Base-by-base conservation (phyloP, 2,888 invertebrate genomes). In the Chelonus formosanus region DNA sequence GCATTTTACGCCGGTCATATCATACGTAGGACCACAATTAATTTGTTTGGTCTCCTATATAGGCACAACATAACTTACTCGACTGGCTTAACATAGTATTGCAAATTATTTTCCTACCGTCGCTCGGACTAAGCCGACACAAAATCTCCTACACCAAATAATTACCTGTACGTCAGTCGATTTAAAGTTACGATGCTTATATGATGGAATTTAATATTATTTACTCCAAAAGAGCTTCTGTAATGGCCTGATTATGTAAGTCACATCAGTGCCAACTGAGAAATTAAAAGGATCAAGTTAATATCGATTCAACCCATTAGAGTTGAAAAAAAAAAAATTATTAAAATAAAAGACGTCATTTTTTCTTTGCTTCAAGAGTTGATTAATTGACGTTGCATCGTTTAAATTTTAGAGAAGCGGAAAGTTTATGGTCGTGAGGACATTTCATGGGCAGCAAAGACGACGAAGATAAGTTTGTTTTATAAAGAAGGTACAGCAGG, bases 71-170 rank as follows among this genome's bases (percentile, higher is more conserved):
- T 76, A 78, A 78, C 71, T 77, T 78, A 78, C 60, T 73, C 34
- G 47, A 35, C 43, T 64, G 77, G 78, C 77, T 78, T 77, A 77
- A 35, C 66, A 73, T 73, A 70, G 76, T 72, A 71, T 74, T 67
- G 73, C 76, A 75, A 77, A 77, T 78, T 77, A 78, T 78, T 78
- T 78, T 76, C 70, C 75, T 74, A 72, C 68, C 63, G 74, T 71
- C 69, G 66, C 70, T 56, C 57, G 75, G 74, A 73, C 74, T 66
- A 65, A 64, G 71, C 63, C 71, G 62, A 70, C 65, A 70, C 67
- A n/a, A 40, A 43, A 47, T 10, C 4, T 47, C 57, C 50, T 54
- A 32, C 10, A 47, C 47, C n/a, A 40, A 53, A 54, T 7, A 32
- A 43, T 40, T 43, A 32, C 36, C 47, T 7, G 34, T 47, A 8